These are phyloP conservation scores for Notoglanidium macrostoma DNA, from an alignment of 2,797 vertebrate species.

Conservation along the genomic window DNA sequence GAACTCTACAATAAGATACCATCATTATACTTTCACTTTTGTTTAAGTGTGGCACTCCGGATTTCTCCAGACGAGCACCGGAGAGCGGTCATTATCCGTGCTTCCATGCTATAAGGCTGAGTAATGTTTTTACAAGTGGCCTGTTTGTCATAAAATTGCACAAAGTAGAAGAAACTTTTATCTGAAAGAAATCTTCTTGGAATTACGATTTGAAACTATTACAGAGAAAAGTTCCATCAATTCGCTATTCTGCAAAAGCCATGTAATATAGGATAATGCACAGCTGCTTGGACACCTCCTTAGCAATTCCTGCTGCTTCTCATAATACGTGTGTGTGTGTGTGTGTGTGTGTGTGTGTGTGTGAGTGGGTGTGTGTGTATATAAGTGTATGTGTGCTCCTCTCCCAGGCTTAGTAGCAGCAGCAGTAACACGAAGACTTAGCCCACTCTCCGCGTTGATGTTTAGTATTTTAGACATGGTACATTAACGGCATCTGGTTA, in stretches of 20 bases:
- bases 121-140: slow-evolving; percentile 48
- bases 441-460: slow-evolving; percentile 76
- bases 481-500: slow-evolving; percentile 88
- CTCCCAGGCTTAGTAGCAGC: slow-evolving; percentile 74
- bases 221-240: slow-evolving; percentile 45
- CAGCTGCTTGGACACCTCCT: slow-evolving; percentile 69
- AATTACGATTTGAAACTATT: slow-evolving; percentile 50
- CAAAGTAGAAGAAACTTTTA: slow-evolving; percentile 33
- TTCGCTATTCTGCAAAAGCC: slow-evolving; percentile 42
- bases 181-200: slow-evolving; percentile 30
- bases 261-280: slow-evolving; percentile 52
- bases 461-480: slow-evolving; percentile 87
- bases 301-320: slow-evolving; percentile 68
- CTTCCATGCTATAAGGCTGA: slow-evolving; percentile 17
- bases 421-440: slow-evolving; percentile 68
- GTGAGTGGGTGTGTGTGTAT: slow-evolving; percentile 43
- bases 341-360: slow-evolving; percentile 25
- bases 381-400: slow-evolving; percentile 55
- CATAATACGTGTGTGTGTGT: slow-evolving; percentile 57
- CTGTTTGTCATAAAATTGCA: slow-evolving; percentile 46
- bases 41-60: slow-evolving; percentile 13
- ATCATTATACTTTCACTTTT: slow-evolving; percentile 42
- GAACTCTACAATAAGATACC: slow-evolving; percentile 38
- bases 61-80: slow-evolving; percentile 26
- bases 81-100: slow-evolving; percentile 14